phyloP scores from a whole-genome alignment of 2,888 invertebrate genomes.

The Sericinus montela region DNA sequence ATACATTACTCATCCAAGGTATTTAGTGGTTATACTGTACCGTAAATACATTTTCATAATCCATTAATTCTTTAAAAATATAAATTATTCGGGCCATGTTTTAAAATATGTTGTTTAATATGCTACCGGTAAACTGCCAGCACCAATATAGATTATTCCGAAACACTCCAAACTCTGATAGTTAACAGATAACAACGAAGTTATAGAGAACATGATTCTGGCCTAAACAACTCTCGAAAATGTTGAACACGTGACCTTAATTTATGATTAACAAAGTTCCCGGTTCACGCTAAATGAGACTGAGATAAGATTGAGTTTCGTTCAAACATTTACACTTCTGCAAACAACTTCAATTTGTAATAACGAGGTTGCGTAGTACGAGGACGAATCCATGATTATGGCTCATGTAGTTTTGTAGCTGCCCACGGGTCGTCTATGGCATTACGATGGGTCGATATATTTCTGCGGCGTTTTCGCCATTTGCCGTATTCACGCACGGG shows the following conservation, averaged over 20 bases:
- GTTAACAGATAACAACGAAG: constrained; percentile 12
- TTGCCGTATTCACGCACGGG: constrained; percentile 37
- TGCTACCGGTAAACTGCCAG: not conserved
- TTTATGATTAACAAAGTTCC: constrained; percentile 1
- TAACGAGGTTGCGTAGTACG: not conserved
- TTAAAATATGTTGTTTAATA: not conserved
- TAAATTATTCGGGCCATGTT: too few relatives aligned
- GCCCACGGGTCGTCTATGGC: constrained; percentile 27
- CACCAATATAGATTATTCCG: constrained; percentile 3
- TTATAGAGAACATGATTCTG: constrained; percentile 3
- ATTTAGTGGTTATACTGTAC: too few relatives aligned
- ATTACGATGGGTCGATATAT: constrained; percentile 65
- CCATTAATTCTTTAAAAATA: too few relatives aligned
- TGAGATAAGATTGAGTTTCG: not conserved
- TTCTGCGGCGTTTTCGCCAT: constrained; percentile 68
- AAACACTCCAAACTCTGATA: not conserved
- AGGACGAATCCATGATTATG: constrained; percentile 3
- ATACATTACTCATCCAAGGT: too few relatives aligned
- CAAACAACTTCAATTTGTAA: not conserved
- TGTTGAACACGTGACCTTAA: constrained; percentile 9
- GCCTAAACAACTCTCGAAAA: constrained; percentile 7
- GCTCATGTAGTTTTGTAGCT: not conserved
- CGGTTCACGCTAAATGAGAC: not conserved
- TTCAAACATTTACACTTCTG: not conserved
- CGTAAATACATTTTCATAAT: too few relatives aligned